Conservation (phyloP, 2,888 invertebrate species). For the Cantharis rustica region DNA sequence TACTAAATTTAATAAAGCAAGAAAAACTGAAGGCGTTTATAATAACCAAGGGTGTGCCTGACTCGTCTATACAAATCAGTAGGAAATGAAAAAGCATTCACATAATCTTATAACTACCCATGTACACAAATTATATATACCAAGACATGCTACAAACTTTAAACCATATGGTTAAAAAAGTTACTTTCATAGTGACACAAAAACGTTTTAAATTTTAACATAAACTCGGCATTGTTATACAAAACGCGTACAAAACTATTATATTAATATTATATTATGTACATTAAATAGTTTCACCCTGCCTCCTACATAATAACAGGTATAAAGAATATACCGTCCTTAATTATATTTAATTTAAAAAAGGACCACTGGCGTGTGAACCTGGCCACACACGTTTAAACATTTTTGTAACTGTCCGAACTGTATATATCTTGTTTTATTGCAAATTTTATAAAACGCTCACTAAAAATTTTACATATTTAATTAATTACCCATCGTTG, state of each 20-base stretch:
- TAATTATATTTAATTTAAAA: background rate
- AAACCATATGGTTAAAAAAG: background rate
- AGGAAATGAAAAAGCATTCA: background rate
- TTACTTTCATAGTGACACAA: background rate
- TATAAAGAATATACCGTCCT: background rate
- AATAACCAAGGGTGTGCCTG: background rate
- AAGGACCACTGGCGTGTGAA: background rate
- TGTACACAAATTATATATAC: background rate
- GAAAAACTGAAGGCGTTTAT: background rate
- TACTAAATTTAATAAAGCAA: background rate
- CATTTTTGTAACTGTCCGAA: background rate
- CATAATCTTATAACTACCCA: slow-evolving; percentile 3
- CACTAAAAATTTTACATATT: too few relatives aligned
- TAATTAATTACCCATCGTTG: too few relatives aligned
- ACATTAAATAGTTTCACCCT: slow-evolving; percentile 33
- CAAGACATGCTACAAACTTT: background rate
- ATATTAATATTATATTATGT: slow-evolving; percentile 30
- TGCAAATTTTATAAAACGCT: background rate
- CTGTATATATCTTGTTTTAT: too few relatives aligned
- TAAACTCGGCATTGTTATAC: background rate
- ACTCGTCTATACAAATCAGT: background rate
- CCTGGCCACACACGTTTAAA: background rate
- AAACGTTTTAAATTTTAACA: background rate
- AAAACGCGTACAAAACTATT: background rate
- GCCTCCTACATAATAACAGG: slow-evolving; percentile 35